Evolutionary conservation across 1,140 invertebrate genomes (phyloP).

Genomic region (Cherax destructor): DNA sequence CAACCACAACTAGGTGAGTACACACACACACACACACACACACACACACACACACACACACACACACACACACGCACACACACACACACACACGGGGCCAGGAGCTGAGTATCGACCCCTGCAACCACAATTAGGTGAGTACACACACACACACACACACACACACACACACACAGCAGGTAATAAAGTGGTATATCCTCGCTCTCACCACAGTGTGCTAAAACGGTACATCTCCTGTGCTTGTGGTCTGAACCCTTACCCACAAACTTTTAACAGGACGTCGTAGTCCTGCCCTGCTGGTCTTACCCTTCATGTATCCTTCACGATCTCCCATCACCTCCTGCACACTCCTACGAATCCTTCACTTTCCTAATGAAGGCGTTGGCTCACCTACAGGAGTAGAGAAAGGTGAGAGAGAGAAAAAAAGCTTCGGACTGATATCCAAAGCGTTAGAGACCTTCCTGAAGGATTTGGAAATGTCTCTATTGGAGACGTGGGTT

Average conservation of each 20-base stretch:
- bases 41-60: too few relatives aligned
- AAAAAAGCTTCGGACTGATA: neutral
- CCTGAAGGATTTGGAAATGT: conserved; percentile 24
- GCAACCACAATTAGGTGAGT: too few relatives aligned
- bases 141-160: too few relatives aligned
- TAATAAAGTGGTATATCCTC: conserved; percentile 6
- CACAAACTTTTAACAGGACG: conserved; percentile 38
- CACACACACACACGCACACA: too few relatives aligned
- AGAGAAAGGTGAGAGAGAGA: conserved; percentile 15
- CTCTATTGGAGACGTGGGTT: conserved; percentile 39
- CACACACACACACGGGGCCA: too few relatives aligned
- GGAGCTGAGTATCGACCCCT: too few relatives aligned
- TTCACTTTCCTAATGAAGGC: neutral
- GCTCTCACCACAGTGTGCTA: neutral
- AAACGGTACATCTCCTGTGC: conserved; percentile 12
- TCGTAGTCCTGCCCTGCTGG: conserved; percentile 28
- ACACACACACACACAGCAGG: neutral
- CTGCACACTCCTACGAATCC: neutral
- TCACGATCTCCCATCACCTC: neutral
- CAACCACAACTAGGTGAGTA: too few relatives aligned
- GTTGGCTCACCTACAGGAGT: neutral
- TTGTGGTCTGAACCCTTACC: conserved; percentile 26
- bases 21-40: too few relatives aligned
- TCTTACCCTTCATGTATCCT: conserved; percentile 28
- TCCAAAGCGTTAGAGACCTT: neutral